Evolutionary conservation across 2,888 invertebrate species (phyloP).

Genomic region (Oasisia sp.): DNA sequence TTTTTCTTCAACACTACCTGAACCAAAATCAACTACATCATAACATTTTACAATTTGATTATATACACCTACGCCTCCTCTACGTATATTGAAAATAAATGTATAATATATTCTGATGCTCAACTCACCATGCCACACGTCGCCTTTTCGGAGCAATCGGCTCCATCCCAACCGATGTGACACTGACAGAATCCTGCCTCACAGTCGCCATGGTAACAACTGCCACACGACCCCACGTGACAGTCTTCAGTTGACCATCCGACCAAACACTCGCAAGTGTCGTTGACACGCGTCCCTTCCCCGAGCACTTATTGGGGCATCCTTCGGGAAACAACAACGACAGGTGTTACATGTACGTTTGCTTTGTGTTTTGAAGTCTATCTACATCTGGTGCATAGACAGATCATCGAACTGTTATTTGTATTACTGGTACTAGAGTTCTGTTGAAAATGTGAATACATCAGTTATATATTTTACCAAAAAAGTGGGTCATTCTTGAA

Average conservation of each 20-base stretch:
- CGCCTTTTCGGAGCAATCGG: neutral
- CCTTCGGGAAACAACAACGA: neutral
- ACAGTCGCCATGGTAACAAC: constrained; percentile 12
- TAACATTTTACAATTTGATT: too few species aligned
- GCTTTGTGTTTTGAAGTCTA: neutral
- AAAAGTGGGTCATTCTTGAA: too few species aligned
- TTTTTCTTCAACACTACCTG: too few species aligned
- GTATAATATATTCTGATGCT: neutral
- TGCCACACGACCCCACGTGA: neutral
- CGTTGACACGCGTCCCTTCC: constrained; percentile 2
- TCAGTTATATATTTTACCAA: too few species aligned
- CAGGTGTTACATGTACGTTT: neutral
- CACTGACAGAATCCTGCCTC: neutral
- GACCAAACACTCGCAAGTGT: neutral
- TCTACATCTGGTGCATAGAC: too few species aligned
- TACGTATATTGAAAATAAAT: too few species aligned
- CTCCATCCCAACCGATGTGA: neutral
- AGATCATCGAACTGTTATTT: too few species aligned
- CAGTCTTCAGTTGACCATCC: constrained; percentile 5
- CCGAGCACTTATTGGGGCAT: neutral
- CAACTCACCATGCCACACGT: neutral
- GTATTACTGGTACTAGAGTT: too few species aligned
- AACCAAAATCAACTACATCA: too few species aligned
- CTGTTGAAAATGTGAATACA: too few species aligned
- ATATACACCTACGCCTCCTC: too few species aligned